A percentile compares a stretch with the other conserved stretches of the same genome.
phyloP scores from a whole-genome alignment of 2,888 invertebrate genomes.

The Alitta virens region DNA sequence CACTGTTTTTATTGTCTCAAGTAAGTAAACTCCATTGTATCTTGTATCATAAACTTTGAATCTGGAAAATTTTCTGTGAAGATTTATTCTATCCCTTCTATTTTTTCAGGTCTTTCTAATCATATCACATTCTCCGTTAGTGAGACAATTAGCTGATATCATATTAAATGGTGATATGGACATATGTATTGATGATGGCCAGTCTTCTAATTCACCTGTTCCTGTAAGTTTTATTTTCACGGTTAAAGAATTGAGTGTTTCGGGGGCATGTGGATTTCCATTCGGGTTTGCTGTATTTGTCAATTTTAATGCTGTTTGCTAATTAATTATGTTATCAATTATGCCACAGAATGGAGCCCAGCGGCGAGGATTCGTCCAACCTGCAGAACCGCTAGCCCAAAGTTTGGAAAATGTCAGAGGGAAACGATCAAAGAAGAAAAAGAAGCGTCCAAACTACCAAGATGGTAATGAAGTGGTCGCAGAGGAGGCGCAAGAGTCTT shows the following conservation, averaged over 20 bases:
- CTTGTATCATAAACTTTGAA: too few relatives aligned
- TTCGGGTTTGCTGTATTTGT: too few relatives aligned
- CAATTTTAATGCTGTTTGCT: too few relatives aligned
- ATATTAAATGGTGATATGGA: conserved; percentile 75
- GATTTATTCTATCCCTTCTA: too few relatives aligned
- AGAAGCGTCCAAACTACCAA: conserved; percentile 18
- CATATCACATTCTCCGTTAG: conserved; percentile 84
- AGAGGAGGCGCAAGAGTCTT: not conserved
- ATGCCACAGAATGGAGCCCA: not conserved
- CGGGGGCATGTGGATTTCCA: too few relatives aligned
- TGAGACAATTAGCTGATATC: conserved; percentile 83
- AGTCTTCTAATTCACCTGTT: not conserved
- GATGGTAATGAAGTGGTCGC: conserved; percentile 6
- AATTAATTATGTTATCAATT: not conserved
- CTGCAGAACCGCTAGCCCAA: conserved; percentile 74
- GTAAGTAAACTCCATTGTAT: conserved; percentile 60
- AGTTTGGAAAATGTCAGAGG: conserved; percentile 64
- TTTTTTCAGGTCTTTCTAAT: conserved; percentile 74
- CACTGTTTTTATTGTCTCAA: conserved; percentile 87
- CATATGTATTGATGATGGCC: conserved; percentile 2
- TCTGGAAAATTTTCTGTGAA: too few relatives aligned
- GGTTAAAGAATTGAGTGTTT: too few relatives aligned
- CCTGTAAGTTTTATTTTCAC: conserved; percentile 1
- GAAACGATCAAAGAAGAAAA: conserved; percentile 20
- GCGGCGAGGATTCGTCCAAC: conserved; percentile 62